phyloP scores from a whole-genome alignment of 2,797 vertebrate species.

The Chiroxiphia lanceolata region DNA sequence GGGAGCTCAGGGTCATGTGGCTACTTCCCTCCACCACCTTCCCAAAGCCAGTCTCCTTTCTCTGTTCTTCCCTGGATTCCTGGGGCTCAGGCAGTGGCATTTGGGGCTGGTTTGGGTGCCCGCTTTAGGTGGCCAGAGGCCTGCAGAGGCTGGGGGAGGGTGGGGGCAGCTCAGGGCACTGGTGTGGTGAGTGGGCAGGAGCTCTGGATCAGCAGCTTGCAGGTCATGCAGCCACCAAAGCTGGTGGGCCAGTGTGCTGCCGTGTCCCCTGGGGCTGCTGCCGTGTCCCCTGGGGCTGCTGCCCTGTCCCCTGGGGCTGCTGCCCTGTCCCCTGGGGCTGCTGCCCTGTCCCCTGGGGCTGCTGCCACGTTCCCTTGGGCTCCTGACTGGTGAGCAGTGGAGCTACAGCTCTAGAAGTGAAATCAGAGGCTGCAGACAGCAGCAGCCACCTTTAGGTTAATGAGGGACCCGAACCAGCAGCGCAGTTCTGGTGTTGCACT shows the following conservation, averaged over 20 bases:
- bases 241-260: background rate
- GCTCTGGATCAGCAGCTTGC: background rate
- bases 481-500: fast-evolving
- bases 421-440: background rate
- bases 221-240: background rate
- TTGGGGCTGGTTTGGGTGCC: background rate
- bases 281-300: background rate
- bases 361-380: fast-evolving
- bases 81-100: background rate
- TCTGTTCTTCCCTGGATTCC: background rate
- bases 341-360: background rate
- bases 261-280: background rate
- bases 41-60: background rate
- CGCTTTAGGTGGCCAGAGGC: background rate
- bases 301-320: fast-evolving
- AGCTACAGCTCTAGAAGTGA: background rate
- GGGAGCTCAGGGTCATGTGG: background rate
- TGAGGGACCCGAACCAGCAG: background rate
- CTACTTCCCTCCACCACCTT: background rate
- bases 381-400: background rate
- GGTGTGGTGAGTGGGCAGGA: background rate
- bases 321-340: background rate
- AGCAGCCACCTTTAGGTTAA: background rate
- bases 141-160: background rate
- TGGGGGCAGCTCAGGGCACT: background rate